A percentile compares a stretch with the other conserved stretches of the same genome.
These are phyloP conservation scores for Drosophila aff. DNA, from an alignment of 1,140 invertebrate species.

Conservation along the genomic window DNA sequence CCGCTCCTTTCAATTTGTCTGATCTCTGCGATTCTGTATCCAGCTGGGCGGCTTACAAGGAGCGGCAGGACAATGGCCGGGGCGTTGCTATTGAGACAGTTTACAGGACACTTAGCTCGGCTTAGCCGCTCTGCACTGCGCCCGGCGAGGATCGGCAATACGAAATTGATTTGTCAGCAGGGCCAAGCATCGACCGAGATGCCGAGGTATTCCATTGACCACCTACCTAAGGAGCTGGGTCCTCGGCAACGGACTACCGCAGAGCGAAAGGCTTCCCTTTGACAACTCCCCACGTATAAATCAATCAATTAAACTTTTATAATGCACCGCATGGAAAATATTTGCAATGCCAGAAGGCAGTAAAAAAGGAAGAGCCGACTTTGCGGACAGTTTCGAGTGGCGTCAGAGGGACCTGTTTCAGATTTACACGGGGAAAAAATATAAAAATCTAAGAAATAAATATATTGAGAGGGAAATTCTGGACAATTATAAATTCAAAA, in stretches of 20 bases:
- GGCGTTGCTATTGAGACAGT: conserved; percentile 80
- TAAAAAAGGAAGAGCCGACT: conserved; percentile 25
- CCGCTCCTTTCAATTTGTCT: conserved; percentile 26
- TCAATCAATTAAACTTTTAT: conserved; percentile 83
- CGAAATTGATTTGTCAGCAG: conserved; percentile 79
- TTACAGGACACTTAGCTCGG: conserved; percentile 72
- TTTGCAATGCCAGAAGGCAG: conserved; percentile 34
- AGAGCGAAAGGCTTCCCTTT: conserved; percentile 27
- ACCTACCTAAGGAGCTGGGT: conserved; percentile 53
- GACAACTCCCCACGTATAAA: conserved; percentile 73
- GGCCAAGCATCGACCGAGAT: background rate
- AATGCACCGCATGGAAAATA: conserved; percentile 73
- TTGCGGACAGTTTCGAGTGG: conserved; percentile 30
- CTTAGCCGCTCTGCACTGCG: conserved; percentile 31
- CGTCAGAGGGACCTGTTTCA: conserved; percentile 39
- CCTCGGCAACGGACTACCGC: conserved; percentile 43
- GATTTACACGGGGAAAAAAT: conserved; percentile 2
- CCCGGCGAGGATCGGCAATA: conserved; percentile 13
- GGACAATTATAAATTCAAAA: too few species aligned
- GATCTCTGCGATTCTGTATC: conserved; percentile 27
- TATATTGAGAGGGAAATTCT: too few species aligned
- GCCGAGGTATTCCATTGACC: conserved; percentile 72
- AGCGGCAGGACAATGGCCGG: conserved; percentile 41
- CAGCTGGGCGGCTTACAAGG: conserved; percentile 72
- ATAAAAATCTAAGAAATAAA: too few species aligned